A percentile compares a stretch with the other conserved stretches of the same genome.
phyloP scores from a whole-genome alignment of 2,113 vertebrate species.

The Hemiprocne comata region DNA sequence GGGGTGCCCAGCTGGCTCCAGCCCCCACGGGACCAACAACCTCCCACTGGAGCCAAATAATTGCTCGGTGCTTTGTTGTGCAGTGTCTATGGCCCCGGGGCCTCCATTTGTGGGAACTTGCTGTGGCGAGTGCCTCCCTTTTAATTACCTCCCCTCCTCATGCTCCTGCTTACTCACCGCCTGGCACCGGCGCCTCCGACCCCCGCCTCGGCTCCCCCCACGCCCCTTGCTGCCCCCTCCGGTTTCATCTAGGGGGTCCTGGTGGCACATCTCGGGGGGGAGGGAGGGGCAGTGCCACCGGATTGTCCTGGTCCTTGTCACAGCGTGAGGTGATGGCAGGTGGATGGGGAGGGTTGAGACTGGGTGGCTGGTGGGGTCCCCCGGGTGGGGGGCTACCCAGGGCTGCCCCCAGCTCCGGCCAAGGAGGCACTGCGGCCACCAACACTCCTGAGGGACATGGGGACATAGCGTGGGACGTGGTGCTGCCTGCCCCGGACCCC shows the following conservation, averaged over 20 bases:
- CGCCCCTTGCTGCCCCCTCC: not conserved
- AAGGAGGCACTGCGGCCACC: too few relatives aligned
- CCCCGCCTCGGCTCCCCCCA: not conserved
- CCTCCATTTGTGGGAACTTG: conserved; percentile 81
- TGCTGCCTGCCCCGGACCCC: not conserved
- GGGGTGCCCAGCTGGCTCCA: conserved; percentile 69
- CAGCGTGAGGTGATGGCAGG: rapidly evolving
- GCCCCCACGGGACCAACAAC: conserved; percentile 73
- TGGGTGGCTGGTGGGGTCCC: not conserved
- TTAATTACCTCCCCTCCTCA: conserved; percentile 81
- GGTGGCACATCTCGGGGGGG: rapidly evolving
- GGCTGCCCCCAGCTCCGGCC: too few relatives aligned
- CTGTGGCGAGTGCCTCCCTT: conserved; percentile 78
- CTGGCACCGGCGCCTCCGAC: conserved; percentile 29
- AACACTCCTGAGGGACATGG: too few relatives aligned
- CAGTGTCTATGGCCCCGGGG: conserved; percentile 81
- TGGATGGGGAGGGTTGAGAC: not conserved
- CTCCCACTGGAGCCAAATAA: conserved; percentile 83
- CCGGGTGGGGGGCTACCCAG: not conserved
- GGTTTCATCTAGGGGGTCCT: not conserved
- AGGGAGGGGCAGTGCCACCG: too few relatives aligned
- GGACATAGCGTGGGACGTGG: not conserved
- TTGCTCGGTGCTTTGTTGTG: conserved; percentile 82
- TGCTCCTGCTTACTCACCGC: conserved; percentile 77
- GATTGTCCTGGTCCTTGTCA: too few relatives aligned